Evolutionary conservation across 2,797 vertebrate genomes (phyloP).

Genomic region (Ctenochaetus hawaiiensis): DNA sequence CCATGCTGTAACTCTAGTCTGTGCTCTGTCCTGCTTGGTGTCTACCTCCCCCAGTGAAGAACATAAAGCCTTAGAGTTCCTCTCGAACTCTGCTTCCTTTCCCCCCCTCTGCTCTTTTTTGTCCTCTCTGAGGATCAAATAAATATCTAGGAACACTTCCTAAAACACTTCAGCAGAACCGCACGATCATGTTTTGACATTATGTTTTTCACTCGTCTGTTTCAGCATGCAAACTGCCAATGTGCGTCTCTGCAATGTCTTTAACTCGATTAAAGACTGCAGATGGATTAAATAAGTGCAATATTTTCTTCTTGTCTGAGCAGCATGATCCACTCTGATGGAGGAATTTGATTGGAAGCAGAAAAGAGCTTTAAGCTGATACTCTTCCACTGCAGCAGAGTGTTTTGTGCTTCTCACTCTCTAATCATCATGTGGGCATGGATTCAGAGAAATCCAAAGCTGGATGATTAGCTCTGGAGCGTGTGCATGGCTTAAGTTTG

Average conservation of each 20-base stretch:
- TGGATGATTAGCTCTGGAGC: constrained; percentile 62
- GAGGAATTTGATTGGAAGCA: constrained; percentile 67
- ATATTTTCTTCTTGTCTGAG: constrained; percentile 55
- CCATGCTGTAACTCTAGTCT: constrained; percentile 45
- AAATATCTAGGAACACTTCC: constrained; percentile 48
- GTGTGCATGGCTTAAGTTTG: constrained; percentile 52
- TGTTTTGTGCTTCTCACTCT: constrained; percentile 56
- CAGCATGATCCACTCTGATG: constrained; percentile 53
- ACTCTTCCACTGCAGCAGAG: constrained; percentile 39
- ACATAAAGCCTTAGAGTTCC: constrained; percentile 50
- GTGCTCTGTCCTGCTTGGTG: constrained; percentile 41
- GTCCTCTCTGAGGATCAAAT: constrained; percentile 54
- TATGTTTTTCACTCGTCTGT: constrained; percentile 64
- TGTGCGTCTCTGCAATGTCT: constrained; percentile 50
- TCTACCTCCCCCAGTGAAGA: constrained; percentile 54
- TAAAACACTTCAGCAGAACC: constrained; percentile 37
- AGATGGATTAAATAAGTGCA: constrained; percentile 69
- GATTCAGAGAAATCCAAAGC: constrained; percentile 71
- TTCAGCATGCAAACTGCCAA: constrained; percentile 62
- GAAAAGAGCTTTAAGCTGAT: constrained; percentile 64
- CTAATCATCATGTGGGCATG: constrained; percentile 59
- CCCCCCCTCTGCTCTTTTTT: constrained; percentile 13
- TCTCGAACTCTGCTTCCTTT: constrained; percentile 21
- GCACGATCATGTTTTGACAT: constrained; percentile 56
- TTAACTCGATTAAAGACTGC: constrained; percentile 68